Evolutionary conservation across 92 coral and sea anemone species (phyloP).

Genomic region (Parazoanthus darwini): DNA sequence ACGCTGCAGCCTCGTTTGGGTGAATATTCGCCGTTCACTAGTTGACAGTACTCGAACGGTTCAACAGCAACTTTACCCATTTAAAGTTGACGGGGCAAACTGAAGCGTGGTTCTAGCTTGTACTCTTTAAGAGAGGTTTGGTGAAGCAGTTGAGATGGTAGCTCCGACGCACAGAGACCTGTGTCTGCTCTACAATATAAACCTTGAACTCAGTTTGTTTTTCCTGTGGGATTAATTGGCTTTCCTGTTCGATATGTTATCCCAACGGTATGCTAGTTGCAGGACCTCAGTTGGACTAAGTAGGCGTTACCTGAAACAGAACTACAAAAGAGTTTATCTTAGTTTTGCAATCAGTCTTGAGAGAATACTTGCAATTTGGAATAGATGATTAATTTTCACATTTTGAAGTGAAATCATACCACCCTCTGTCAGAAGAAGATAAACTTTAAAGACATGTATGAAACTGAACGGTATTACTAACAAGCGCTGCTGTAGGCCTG

Average conservation of each 20-base stretch:
- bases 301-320: background rate
- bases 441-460: too few relatives aligned
- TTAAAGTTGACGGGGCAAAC: background rate
- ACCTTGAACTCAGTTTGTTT: background rate
- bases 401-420: too few relatives aligned
- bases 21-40: constrained; percentile 3
- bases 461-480: too few relatives aligned
- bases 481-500: too few relatives aligned
- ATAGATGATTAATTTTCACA: too few relatives aligned
- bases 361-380: too few relatives aligned
- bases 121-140: background rate
- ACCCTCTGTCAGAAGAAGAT: too few relatives aligned
- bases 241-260: background rate
- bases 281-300: background rate
- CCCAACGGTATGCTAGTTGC: background rate
- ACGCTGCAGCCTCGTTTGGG: constrained; percentile 5
- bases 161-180: background rate
- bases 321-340: background rate
- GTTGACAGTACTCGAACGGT: background rate
- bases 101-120: background rate
- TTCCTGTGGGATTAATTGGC: background rate
- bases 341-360: background rate
- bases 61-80: constrained; percentile 2
- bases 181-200: background rate
- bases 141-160: background rate